A percentile compares a stretch with the other conserved stretches of the same genome.
phyloP scores from a whole-genome alignment of 2,888 invertebrate genomes.

The Leptopilina myrica region DNA sequence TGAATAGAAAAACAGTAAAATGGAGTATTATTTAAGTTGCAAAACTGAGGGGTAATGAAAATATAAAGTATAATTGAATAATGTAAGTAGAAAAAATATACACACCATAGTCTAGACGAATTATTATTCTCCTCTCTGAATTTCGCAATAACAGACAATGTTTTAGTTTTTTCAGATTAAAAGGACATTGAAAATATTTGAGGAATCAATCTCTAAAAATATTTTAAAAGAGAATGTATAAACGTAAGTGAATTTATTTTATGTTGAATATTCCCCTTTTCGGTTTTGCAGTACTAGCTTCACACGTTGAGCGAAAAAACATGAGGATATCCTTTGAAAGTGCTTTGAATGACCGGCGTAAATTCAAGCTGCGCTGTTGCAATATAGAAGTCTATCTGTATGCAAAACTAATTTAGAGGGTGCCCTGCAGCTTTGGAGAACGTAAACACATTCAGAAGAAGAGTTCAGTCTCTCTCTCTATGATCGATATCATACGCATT shows the following conservation, averaged over 20 bases:
- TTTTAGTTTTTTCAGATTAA: background rate
- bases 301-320: slow-evolving; percentile 23
- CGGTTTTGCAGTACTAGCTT: slow-evolving; percentile 1
- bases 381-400: slow-evolving; percentile 49
- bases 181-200: background rate
- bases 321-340: slow-evolving; percentile 31
- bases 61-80: too few species aligned
- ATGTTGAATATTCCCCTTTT: slow-evolving; percentile 20
- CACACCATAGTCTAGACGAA: too few species aligned
- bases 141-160: too few species aligned
- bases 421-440: slow-evolving; percentile 1
- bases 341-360: slow-evolving; percentile 21
- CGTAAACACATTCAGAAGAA: slow-evolving; percentile 24
- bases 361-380: slow-evolving; percentile 15
- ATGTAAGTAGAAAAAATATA: too few species aligned
- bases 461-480: slow-evolving; percentile 21
- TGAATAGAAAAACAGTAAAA: too few species aligned
- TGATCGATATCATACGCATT: slow-evolving; percentile 15
- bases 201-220: background rate
- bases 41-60: too few species aligned
- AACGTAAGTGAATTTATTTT: slow-evolving; percentile 11
- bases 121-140: too few species aligned
- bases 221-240: slow-evolving; percentile 5
- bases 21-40: too few species aligned
- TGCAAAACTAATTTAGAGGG: slow-evolving; percentile 51